Evolutionary conservation across 2,113 vertebrate species (phyloP), one percentile per base, ranked within the genome.

Genomic region (Cephalopholis sonnerati): DNA sequence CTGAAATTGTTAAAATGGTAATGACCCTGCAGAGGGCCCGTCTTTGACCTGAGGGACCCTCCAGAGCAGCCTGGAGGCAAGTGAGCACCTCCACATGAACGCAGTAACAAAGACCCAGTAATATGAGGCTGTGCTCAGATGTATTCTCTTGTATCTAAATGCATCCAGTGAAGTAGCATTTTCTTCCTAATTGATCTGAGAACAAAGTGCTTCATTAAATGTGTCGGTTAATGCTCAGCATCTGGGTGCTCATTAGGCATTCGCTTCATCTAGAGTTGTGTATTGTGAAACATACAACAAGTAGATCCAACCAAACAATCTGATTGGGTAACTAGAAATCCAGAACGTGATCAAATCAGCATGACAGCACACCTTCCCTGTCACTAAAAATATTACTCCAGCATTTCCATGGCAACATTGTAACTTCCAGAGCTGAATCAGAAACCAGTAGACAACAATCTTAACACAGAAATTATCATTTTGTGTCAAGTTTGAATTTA

Each of bases 1-100:
- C 71, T 65, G 64, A 74, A 80, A 53, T 67, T 62, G 73, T 62
- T 85, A 67, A 89, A 77, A 82, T 77, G 66, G n/a, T 83, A 86
- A 77, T 77, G 72, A 71, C 63, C 51, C 59, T 39, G 79, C 71
- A 77, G 54, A 70, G 55, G 17, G 39, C 69, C 77, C n/a, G 13
- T 81, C 50, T 78, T 62, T 69, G 48, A 80, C 78, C 61, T 44
- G 58, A 48, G 66, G 63, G 69, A 29, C 79, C 80, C 62, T 53
- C 27, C n/a, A 70, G 69, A 62, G 36, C 29, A 51, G 58, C 64
- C 1, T 2, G 48, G 64, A 72, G 41, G 57, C 64, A 36, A 39
- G 24, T 6, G 83, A 71, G 76, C 63, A 32, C n/a, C 79, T 53
- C 75, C 27, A 44, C 4, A 10, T 73, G 53, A 67, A 44, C 36